These are phyloP conservation scores for Clanis bilineata DNA, from an alignment of 2,888 invertebrate genomes.

Conservation along the genomic window DNA sequence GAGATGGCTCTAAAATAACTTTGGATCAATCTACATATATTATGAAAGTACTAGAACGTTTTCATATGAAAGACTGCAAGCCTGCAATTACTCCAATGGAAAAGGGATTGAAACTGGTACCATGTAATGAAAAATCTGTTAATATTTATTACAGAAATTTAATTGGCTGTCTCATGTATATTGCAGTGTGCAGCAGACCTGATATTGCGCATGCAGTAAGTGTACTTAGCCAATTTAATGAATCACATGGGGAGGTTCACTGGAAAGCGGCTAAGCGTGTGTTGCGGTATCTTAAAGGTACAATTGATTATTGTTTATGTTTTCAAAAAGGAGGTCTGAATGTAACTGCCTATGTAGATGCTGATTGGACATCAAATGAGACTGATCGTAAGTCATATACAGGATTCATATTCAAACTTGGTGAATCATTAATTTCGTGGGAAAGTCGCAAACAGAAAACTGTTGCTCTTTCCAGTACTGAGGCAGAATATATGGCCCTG, in stretches of 20 bases:
- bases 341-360: background rate
- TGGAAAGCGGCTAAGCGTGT: conserved; percentile 5
- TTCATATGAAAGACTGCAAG: background rate
- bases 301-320: background rate
- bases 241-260: background rate
- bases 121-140: too few species aligned
- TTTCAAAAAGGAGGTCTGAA: background rate
- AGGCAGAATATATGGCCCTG: conserved; percentile 5
- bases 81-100: background rate
- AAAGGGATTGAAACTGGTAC: too few species aligned
- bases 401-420: background rate
- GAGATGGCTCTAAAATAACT: background rate
- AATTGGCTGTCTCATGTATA: background rate
- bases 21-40: background rate
- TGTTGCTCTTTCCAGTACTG: background rate
- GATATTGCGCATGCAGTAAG: background rate
- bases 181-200: background rate
- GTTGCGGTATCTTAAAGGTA: conserved; percentile 2
- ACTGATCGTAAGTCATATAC: conserved; percentile 9
- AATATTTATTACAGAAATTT: background rate
- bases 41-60: background rate
- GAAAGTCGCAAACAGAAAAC: background rate
- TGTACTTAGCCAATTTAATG: background rate
- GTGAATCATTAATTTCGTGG: background rate
- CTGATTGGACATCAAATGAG: background rate